Evolutionary conservation across 2,113 vertebrate genomes (phyloP).

Genomic region (Eulacestoma nigropectus): DNA sequence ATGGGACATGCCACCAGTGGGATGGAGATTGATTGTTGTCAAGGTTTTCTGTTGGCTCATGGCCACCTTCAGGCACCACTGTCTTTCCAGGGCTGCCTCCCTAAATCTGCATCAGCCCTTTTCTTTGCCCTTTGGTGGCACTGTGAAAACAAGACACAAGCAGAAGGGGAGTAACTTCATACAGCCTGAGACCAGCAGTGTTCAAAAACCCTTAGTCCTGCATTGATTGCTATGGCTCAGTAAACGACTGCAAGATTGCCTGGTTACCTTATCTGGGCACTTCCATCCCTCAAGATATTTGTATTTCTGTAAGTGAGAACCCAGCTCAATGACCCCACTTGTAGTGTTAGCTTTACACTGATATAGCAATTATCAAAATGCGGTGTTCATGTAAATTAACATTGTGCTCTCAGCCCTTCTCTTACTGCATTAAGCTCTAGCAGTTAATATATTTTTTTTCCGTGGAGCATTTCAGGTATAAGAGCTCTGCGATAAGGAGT

Average conservation of each 20-base stretch:
- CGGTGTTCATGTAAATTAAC: neutral
- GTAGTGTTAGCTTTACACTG: neutral
- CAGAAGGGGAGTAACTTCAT: neutral
- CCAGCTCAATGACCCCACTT: neutral
- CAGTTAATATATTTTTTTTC: neutral
- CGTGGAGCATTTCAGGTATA: neutral
- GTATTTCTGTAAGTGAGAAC: neutral
- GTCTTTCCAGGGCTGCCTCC: neutral
- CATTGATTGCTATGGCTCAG: fast-evolving
- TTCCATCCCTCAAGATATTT: neutral
- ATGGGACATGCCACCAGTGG: no score
- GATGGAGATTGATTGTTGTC: neutral
- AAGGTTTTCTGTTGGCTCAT: neutral
- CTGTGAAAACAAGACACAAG: neutral
- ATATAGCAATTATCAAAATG: neutral
- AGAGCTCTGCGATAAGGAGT: neutral
- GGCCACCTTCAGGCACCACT: neutral
- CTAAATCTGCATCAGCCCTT: neutral
- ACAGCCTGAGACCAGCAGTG: neutral
- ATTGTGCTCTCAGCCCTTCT: neutral
- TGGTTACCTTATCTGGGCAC: neutral
- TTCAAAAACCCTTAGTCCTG: neutral
- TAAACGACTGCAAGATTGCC: neutral
- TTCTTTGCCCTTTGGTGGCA: neutral
- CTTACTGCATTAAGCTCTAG: neutral